These are phyloP conservation scores for Pimephales promelas DNA, from an alignment of 2,113 vertebrate genomes.

Conservation along the genomic window DNA sequence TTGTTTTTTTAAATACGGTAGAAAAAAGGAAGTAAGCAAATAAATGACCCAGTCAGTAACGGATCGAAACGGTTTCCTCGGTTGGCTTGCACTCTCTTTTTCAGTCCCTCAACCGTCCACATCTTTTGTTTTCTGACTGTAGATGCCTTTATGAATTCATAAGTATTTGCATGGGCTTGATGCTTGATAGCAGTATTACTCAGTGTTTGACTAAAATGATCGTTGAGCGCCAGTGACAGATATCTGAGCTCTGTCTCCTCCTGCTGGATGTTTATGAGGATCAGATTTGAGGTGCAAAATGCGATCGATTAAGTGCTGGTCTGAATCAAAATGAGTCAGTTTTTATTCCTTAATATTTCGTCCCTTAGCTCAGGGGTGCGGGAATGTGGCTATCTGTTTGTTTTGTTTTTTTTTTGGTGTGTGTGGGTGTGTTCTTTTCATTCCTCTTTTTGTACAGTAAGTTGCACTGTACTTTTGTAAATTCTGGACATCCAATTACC, in stretches of 20 bases:
- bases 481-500: not conserved
- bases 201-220: slow-evolving; percentile 36
- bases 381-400: not conserved
- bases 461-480: not conserved
- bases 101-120: slow-evolving; percentile 53
- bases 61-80: not conserved
- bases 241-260: slow-evolving; percentile 38
- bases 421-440: not conserved
- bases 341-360: slow-evolving; percentile 49
- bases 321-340: slow-evolving; percentile 60
- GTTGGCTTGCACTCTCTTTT: not conserved
- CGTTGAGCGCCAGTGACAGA: slow-evolving; percentile 64
- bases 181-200: slow-evolving; percentile 58
- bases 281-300: slow-evolving; percentile 65
- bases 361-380: slow-evolving; percentile 71
- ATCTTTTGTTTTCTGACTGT: slow-evolving; percentile 61
- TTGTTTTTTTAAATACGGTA: slow-evolving; percentile 41
- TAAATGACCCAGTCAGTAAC: not conserved
- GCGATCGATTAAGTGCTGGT: slow-evolving; percentile 44
- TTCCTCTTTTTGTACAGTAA: not conserved
- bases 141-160: slow-evolving; percentile 69
- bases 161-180: slow-evolving; percentile 62
- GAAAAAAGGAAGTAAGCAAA: not conserved
- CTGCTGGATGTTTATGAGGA: slow-evolving; percentile 34
- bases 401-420: not conserved